Conservation (phyloP, 2,888 invertebrate species). For the Chaitophorus viminalis region DNA sequence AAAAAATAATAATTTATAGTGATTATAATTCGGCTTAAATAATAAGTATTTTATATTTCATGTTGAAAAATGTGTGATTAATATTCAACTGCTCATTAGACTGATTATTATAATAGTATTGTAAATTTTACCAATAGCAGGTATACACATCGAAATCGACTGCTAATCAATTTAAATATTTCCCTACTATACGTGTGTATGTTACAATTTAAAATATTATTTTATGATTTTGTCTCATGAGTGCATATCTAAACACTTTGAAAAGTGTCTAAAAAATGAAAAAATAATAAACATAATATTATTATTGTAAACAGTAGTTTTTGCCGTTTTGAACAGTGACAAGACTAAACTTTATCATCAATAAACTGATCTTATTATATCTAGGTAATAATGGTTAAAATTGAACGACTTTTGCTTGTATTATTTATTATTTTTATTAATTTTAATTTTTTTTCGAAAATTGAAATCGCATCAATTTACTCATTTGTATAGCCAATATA, state of each 20-base stretch:
- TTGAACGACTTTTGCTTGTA: too few species aligned
- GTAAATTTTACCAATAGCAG: background rate
- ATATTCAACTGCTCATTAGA: background rate
- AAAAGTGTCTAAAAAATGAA: background rate
- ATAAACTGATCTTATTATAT: background rate
- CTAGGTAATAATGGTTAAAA: background rate
- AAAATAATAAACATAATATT: background rate
- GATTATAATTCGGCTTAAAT: background rate
- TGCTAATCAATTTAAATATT: background rate
- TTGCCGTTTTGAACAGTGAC: background rate
- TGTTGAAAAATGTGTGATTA: background rate
- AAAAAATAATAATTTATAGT: background rate
- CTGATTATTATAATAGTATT: background rate
- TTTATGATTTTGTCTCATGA: background rate
- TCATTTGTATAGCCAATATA: background rate
- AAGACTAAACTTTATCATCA: background rate
- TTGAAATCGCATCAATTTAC: background rate
- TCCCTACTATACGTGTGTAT: background rate
- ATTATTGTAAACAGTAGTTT: background rate
- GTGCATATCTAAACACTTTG: background rate
- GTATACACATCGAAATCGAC: background rate
- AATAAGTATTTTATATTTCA: background rate
- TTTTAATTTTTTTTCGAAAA: background rate
- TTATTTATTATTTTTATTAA: background rate
- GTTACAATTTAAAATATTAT: background rate